phyloP scores from a whole-genome alignment of 2,888 invertebrate species.

The Drosophila flavopinicola region DNA sequence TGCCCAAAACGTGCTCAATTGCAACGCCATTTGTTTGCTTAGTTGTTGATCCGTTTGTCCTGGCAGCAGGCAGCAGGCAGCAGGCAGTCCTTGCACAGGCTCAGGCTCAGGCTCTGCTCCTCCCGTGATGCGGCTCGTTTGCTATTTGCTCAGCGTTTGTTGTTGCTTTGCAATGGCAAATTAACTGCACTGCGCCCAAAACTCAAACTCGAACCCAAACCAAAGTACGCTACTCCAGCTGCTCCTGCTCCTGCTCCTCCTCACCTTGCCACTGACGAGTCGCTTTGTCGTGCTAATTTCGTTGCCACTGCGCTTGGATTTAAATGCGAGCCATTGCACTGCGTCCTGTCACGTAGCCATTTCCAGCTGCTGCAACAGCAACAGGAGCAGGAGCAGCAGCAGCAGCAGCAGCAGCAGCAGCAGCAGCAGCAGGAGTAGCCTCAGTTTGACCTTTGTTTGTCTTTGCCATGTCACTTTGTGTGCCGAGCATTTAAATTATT shows the following conservation, averaged over 20 bases:
- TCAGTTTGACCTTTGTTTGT: slow-evolving; percentile 78
- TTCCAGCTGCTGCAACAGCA: slow-evolving; percentile 63
- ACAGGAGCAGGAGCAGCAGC: slow-evolving; percentile 11
- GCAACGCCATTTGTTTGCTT: slow-evolving; percentile 81
- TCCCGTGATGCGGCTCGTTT: slow-evolving; percentile 54
- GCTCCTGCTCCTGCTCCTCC: no score
- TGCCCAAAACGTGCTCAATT: slow-evolving; percentile 81
- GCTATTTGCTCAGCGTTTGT: slow-evolving; percentile 70
- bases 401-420: slow-evolving; percentile 9
- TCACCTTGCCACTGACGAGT: slow-evolving; percentile 25
- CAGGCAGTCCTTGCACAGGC: slow-evolving; percentile 14
- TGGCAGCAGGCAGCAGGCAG: slow-evolving; percentile 4
- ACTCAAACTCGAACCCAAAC: background rate
- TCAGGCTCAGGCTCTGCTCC: slow-evolving; percentile 7
- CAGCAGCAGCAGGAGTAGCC: slow-evolving; percentile 17
- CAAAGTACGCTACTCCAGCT: no score
- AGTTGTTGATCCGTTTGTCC: slow-evolving; percentile 68
- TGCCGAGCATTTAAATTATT: slow-evolving; percentile 82
- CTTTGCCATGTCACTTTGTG: slow-evolving; percentile 79
- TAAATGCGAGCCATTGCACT: slow-evolving; percentile 76
- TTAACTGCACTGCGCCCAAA: slow-evolving; percentile 71
- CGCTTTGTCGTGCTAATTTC: slow-evolving; percentile 79
- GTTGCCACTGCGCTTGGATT: slow-evolving; percentile 72
- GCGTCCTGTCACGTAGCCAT: slow-evolving; percentile 77
- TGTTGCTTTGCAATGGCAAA: slow-evolving; percentile 67